A percentile compares a stretch with the other conserved stretches of the same genome.
Evolutionary conservation across 2,113 vertebrate species (phyloP).

Genomic region (Bagarius yarrelli): DNA sequence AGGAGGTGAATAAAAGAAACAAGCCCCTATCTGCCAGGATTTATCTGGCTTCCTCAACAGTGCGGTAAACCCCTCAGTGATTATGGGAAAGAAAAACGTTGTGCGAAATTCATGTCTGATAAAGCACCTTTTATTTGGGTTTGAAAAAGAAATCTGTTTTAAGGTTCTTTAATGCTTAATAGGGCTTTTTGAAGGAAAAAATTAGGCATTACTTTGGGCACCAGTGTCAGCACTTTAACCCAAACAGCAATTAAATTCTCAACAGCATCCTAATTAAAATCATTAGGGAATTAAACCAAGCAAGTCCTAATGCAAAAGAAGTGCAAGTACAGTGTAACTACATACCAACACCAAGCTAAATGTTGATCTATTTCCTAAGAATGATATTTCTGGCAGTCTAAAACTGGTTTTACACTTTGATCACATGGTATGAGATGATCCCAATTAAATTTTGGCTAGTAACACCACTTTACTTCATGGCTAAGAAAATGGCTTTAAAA

Average conservation of each 20-base stretch:
- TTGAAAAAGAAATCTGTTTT: no score
- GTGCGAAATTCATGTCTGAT: neutral
- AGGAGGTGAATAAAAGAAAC: constrained; percentile 23
- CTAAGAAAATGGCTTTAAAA: no score
- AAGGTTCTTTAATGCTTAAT: neutral
- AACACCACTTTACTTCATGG: no score
- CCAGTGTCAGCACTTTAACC: neutral
- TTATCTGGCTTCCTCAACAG: constrained; percentile 1
- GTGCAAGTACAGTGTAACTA: no score
- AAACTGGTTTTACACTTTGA: no score
- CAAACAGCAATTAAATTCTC: neutral
- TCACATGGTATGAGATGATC: no score
- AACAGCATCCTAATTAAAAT: neutral
- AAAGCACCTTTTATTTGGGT: constrained; percentile 9
- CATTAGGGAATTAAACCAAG: neutral
- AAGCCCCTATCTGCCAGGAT: constrained; percentile 36
- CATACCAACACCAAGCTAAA: no score
- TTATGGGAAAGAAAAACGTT: constrained; percentile 1
- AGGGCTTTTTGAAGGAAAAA: neutral
- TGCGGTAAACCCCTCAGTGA: constrained; percentile 27
- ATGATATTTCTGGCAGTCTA: no score
- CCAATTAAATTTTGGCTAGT: no score
- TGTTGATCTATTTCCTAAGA: no score
- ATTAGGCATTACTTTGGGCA: neutral
- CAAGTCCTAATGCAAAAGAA: no score